Evolutionary conservation across 2,888 invertebrate genomes (phyloP), one percentile per base, ranked within the genome.

Genomic region (Cheilosia impressa): DNA sequence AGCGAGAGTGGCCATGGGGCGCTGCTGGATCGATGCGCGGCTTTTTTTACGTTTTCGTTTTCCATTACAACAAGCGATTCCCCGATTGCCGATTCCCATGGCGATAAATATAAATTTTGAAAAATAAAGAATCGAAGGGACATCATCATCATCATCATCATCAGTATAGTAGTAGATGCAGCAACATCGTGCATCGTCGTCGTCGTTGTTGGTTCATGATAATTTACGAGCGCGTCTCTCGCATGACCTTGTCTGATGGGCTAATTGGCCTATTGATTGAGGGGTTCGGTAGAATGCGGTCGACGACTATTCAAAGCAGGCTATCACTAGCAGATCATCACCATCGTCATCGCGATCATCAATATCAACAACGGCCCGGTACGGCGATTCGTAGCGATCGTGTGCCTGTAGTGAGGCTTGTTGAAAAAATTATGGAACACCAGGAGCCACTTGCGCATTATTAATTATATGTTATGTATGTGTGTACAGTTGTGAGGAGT

Each of bases 171-270:
- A 4, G 19, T 41, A 15, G 22, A 22, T 4, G 13, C 52, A 52
- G 45, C 43, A 13, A 13, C 45, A 68, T 55, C 58, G 60, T 31
- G 38, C 38, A 13, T 38, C 38, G 38, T 38, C 38, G 38, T 38
- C 38, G 47, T 31, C 43, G 45, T n/a, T 45, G 45, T 55, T 57
- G 22, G 72, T 57, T 62, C 66, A 62, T 63, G 19, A 69, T 78
- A 78, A 79, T 73, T 73, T 69, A 79, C 63, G 73, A 73, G 65
- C 62, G 50, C 38, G 38, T 55, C 55, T 68, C 57, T 73, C 24
- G 45, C 63, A 73, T 83, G 83, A 78, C 83, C 79, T 83, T 83
- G 83, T 83, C 79, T 83, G 79, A 78, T 73, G 79, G 63, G 68
- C 73, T 78, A 79, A 79, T 83, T 79, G 78, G 79, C 52, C 52